Conservation (phyloP, 2,113 vertebrate genomes). For the Typhlomys cinereus region DNA sequence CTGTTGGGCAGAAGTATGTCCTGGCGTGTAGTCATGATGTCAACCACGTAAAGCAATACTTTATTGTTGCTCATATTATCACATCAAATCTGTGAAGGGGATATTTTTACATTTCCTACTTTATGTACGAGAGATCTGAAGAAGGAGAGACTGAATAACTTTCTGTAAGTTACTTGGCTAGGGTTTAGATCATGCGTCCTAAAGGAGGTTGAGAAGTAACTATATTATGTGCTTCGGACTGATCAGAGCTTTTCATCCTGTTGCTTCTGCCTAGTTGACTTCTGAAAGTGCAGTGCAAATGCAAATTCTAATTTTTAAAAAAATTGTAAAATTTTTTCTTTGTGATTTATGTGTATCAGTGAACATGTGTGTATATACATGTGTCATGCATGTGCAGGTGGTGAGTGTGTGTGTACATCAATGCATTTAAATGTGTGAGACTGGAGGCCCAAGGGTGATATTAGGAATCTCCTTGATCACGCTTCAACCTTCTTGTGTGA, state of each 20-base stretch:
- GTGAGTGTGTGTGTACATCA: too few species aligned
- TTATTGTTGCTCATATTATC: neutral
- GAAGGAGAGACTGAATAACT: neutral
- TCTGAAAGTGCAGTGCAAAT: neutral
- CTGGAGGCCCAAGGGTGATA: too few species aligned
- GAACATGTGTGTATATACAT: too few species aligned
- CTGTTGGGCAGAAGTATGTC: neutral
- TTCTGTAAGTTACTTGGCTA: neutral
- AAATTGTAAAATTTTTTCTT: too few species aligned
- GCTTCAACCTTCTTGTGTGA: too few species aligned
- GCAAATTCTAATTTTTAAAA: too few species aligned
- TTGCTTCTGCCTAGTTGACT: neutral
- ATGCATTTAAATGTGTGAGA: too few species aligned
- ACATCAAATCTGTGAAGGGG: neutral
- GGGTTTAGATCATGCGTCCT: neutral
- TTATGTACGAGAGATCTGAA: neutral
- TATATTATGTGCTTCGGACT: neutral
- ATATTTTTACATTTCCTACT: neutral
- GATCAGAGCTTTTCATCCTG: neutral
- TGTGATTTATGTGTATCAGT: too few species aligned
- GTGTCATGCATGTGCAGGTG: too few species aligned
- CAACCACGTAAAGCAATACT: neutral
- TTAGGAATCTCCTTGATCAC: too few species aligned
- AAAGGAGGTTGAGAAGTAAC: neutral
- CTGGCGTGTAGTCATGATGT: neutral